Evolutionary conservation across 2,113 vertebrate species (phyloP), one percentile per base, ranked within the genome.

Genomic region (Notarius quadriscutis): DNA sequence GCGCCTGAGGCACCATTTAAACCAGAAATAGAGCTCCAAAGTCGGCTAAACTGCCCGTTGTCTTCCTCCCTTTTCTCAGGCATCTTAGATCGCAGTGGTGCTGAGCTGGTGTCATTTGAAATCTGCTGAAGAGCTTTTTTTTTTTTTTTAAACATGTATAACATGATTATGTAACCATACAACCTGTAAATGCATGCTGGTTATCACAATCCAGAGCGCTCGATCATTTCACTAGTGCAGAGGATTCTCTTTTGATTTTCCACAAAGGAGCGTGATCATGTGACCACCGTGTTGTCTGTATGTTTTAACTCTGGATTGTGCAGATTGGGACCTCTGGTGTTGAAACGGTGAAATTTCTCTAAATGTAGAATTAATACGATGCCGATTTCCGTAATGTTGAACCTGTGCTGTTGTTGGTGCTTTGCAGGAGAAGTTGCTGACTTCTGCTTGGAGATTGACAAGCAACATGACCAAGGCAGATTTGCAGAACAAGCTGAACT

Each of bases 401-500:
- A 53, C 81, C 0, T 27, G n/a, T 78, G 20, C 34, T 69, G 48
- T n/a, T 78, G 0, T 30, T 6, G 50, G 11, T 78, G 71, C 30
- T 78, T 83, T 84, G 50, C 90, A 98, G 97, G 95, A 95, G 88
- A 87, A 91, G 4, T 92, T 98, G 86, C 93, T 98, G 89, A 96
- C 90, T 62, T 93, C 96, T 0, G 86, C 96, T 0, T 98, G 97
- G 97, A 22, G 89, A 27, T 81, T 95, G 0, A 88, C 97, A 94
- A 63, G 93, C 3, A 95, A 96, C 15, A 75, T 90, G 0, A 97
- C 96, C 8, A 95, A 92, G 83, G 85, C 4, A 3, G 93, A 97
- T 72, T 90, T 97, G 90, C 96, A 98, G 94, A 90, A 9, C 3
- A 95, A 94, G 82, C 93, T 97, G 85, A 89, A 97, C 93, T 98